A percentile compares a stretch with the other conserved stretches of the same genome.
These are phyloP conservation scores for Lasius platythorax DNA, from an alignment of 2,888 invertebrate species.

Conservation along the genomic window DNA sequence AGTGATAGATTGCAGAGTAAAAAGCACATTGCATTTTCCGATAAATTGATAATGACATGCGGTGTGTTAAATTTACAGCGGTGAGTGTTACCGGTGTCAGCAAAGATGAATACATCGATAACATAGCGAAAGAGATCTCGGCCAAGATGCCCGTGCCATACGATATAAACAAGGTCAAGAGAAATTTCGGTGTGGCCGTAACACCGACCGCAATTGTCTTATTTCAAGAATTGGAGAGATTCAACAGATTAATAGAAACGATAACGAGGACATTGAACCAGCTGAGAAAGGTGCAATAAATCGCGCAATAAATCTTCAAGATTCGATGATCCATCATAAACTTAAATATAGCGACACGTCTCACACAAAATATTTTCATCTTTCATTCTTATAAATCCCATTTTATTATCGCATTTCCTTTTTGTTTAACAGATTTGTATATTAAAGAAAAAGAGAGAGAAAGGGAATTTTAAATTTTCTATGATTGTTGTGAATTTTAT, in stretches of 20 bases:
- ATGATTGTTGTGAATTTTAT: not conserved
- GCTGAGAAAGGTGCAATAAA: constrained; percentile 88
- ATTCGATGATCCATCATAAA: not conserved
- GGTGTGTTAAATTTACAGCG: constrained; percentile 29
- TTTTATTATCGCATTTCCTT: not conserved
- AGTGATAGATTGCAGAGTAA: not conserved
- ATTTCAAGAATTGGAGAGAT: constrained; percentile 95
- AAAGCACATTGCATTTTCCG: not conserved
- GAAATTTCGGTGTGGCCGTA: constrained; percentile 92
- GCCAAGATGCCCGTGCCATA: constrained; percentile 91
- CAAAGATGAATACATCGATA: constrained; percentile 94
- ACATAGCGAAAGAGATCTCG: constrained; percentile 92
- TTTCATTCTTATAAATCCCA: not conserved
- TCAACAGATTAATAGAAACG: constrained; percentile 91
- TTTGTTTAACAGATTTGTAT: not conserved
- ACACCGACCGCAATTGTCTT: constrained; percentile 95
- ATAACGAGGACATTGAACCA: constrained; percentile 91
- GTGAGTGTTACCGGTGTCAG: constrained; percentile 86
- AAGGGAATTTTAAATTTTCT: not conserved
- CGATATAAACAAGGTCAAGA: constrained; percentile 93
- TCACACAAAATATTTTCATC: not conserved
- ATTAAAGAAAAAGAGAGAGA: not conserved
- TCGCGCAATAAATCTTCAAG: constrained; percentile 42
- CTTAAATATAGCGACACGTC: not conserved
- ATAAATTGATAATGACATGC: not conserved